phyloP scores from a whole-genome alignment of 2,888 invertebrate species.

The Ornithoptera priamus region DNA sequence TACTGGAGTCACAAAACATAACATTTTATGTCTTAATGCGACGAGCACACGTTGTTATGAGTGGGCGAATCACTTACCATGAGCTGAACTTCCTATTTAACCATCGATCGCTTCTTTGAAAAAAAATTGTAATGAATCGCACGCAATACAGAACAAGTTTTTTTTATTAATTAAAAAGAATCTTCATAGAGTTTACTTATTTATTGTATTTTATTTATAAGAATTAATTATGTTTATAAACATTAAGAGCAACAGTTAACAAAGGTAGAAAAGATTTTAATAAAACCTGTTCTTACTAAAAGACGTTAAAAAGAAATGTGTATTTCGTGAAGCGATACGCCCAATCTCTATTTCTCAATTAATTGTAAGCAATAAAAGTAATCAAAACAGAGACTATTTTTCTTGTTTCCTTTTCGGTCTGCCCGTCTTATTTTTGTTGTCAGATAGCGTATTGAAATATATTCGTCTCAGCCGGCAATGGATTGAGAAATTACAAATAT shows the following conservation, averaged over 20 bases:
- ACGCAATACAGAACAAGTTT: too few relatives aligned
- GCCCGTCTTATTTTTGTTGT: constrained; percentile 29
- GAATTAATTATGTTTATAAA: too few relatives aligned
- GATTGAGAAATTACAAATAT: constrained; percentile 67
- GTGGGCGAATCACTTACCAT: too few relatives aligned
- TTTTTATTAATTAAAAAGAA: too few relatives aligned
- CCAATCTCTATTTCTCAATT: not conserved
- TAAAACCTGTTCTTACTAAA: not conserved
- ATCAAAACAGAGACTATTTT: constrained; percentile 14
- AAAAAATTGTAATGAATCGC: too few relatives aligned
- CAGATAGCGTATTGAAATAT: constrained; percentile 52
- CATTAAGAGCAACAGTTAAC: not conserved
- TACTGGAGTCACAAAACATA: too few relatives aligned
- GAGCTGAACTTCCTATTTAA: too few relatives aligned
- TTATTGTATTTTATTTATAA: too few relatives aligned
- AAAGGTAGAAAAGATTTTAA: not conserved
- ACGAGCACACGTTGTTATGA: too few relatives aligned
- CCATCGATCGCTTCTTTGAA: too few relatives aligned
- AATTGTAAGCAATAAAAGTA: constrained; percentile 11
- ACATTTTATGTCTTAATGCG: too few relatives aligned
- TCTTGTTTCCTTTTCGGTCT: constrained; percentile 14
- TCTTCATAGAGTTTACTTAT: too few relatives aligned
- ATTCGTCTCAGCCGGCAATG: constrained; percentile 55
- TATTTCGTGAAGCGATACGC: not conserved
- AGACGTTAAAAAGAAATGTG: not conserved